These are phyloP conservation scores for Cichlasoma orientale DNA, from an alignment of 2,797 vertebrate genomes.

Conservation along the genomic window DNA sequence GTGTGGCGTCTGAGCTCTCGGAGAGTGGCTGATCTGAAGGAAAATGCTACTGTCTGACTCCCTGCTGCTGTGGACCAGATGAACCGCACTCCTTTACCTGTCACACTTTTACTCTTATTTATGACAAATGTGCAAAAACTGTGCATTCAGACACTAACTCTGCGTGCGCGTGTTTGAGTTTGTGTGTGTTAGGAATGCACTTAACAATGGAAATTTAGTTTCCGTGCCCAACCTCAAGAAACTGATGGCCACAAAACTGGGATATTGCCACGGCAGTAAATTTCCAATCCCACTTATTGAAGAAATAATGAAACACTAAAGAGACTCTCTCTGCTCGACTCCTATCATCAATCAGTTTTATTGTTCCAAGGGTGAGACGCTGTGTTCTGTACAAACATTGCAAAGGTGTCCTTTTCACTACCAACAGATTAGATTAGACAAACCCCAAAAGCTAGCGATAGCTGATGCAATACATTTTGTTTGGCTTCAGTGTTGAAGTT, in stretches of 20 bases:
- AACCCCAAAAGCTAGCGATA: background rate
- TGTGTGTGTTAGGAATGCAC: constrained; percentile 55
- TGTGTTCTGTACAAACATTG: constrained; percentile 22
- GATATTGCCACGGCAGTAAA: constrained; percentile 65
- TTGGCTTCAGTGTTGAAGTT: background rate
- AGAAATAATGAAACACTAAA: constrained; percentile 63
- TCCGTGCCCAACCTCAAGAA: constrained; percentile 72
- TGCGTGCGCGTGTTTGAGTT: constrained; percentile 23
- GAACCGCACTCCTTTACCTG: constrained; percentile 59
- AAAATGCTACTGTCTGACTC: constrained; percentile 25
- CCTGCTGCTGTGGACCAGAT: constrained; percentile 67
- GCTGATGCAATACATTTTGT: background rate
- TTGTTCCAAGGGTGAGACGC: constrained; percentile 32
- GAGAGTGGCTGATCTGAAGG: constrained; percentile 6
- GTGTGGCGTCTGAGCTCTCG: constrained; percentile 20
- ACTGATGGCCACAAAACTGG: constrained; percentile 71
- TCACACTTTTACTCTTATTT: constrained; percentile 66
- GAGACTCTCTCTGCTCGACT: constrained; percentile 48
- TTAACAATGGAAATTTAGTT: constrained; percentile 78
- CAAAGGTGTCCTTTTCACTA: constrained; percentile 3
- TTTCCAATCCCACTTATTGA: constrained; percentile 72
- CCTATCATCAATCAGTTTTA: constrained; percentile 54
- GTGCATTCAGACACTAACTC: constrained; percentile 35
- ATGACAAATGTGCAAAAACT: constrained; percentile 60
- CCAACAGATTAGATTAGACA: constrained; percentile 11